phyloP scores from a whole-genome alignment of 2,113 vertebrate genomes.

The Salvelinus namaycush region DNA sequence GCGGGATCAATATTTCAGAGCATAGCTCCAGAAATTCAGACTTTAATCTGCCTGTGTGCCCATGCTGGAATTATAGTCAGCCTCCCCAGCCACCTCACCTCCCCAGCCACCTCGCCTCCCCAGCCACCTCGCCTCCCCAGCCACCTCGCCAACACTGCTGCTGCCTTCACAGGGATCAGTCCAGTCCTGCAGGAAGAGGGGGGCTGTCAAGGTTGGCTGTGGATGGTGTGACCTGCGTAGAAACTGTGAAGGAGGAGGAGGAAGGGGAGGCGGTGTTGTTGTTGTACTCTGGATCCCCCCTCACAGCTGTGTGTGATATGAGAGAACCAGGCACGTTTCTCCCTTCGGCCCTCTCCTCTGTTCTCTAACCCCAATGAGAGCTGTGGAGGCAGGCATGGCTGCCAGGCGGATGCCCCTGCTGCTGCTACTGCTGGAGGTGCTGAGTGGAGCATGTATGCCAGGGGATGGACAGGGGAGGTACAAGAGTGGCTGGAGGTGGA shows the following conservation, averaged over 20 bases:
- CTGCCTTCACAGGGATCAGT: constrained; percentile 36
- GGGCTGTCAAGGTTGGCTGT: constrained; percentile 13
- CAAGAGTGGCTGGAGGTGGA: constrained; percentile 90
- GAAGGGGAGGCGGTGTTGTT: constrained; percentile 44
- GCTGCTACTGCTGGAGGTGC: constrained; percentile 72
- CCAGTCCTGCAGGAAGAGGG: constrained; percentile 25
- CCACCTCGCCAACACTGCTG: background rate
- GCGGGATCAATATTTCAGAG: constrained; percentile 46
- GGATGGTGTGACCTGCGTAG: constrained; percentile 43
- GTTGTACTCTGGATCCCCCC: constrained; percentile 30
- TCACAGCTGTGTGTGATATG: constrained; percentile 52
- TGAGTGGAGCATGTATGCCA: constrained; percentile 67
- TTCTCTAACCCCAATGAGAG: constrained; percentile 32
- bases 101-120: background rate
- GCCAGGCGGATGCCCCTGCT: constrained; percentile 63
- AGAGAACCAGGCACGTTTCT: constrained; percentile 12
- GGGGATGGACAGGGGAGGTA: constrained; percentile 72
- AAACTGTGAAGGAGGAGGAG: constrained; percentile 33
- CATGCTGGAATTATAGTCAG: constrained; percentile 44
- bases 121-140: background rate
- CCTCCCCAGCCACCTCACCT: constrained; percentile 4
- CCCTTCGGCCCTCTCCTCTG: constrained; percentile 33
- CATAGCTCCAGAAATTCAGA: constrained; percentile 39
- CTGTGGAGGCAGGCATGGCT: constrained; percentile 76
- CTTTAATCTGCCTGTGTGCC: constrained; percentile 53